These are phyloP conservation scores for Carpatolechia fugitivella DNA, from an alignment of 2,888 invertebrate genomes.

Conservation along the genomic window DNA sequence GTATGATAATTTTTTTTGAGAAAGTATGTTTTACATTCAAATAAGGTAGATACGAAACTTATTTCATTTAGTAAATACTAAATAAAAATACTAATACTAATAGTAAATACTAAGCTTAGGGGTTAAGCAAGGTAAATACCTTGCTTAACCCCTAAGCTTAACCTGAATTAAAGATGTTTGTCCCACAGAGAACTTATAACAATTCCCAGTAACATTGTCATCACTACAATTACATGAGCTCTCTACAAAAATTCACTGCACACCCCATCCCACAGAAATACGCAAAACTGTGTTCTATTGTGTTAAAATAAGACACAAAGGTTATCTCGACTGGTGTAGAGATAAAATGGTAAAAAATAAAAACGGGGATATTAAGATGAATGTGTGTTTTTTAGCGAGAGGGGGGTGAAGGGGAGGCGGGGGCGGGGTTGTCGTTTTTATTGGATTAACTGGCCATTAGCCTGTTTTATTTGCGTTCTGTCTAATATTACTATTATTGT, in stretches of 20 bases:
- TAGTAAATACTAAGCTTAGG: too few species aligned
- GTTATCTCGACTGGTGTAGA: not conserved
- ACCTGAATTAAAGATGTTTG: too few species aligned
- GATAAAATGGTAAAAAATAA: not conserved
- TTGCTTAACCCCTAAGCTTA: too few species aligned
- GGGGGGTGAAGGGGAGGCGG: not conserved
- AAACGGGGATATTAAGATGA: slow-evolving; percentile 22
- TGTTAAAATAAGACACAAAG: not conserved
- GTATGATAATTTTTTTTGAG: too few species aligned
- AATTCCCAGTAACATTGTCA: too few species aligned
- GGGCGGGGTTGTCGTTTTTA: slow-evolving; percentile 28
- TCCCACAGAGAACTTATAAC: too few species aligned
- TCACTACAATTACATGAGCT: not conserved
- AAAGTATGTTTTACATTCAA: too few species aligned
- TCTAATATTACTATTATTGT: slow-evolving; percentile 5
- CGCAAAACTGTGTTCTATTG: not conserved
- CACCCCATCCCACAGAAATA: not conserved
- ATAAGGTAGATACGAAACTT: too few species aligned
- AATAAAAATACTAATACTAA: too few species aligned
- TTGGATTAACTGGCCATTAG: slow-evolving; percentile 46
- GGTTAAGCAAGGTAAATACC: too few species aligned
- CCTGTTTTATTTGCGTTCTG: slow-evolving; percentile 26
- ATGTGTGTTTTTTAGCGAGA: slow-evolving; percentile 20
- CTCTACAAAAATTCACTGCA: not conserved
- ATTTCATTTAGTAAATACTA: too few species aligned